Evolutionary conservation across 1,140 invertebrate genomes (phyloP), one percentile per base, ranked within the genome.

Genomic region (Gryon sp.): DNA sequence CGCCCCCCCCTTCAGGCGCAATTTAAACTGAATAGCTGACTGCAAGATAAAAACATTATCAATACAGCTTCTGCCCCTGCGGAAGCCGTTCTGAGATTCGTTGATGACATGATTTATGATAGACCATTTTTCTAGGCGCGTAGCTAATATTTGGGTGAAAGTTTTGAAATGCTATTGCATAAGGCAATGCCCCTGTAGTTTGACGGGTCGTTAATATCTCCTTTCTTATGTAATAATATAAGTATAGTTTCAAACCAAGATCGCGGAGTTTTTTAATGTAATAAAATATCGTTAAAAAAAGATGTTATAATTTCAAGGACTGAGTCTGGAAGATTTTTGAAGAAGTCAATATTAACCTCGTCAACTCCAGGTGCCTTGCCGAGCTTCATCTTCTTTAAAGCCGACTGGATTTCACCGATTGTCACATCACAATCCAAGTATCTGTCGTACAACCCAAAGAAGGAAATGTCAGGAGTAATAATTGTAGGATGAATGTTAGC

Each of bases 161-260:
- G n/a, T 41, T 59, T 62, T 22, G 22, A 11, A 30, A 48, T 36
- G 26, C 50, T 55, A 43, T 22, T 38, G 38, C 30, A 24, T 8
- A 57, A 30, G 4, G 14, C 24, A 24, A 40, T 53, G 26, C 28
- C 24, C 4, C 16, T 38, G 15, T 38, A 38, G 15, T 38, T 38
- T 2, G 36, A 15, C 12, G 36, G 36, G 15, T 38, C 15, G 18
- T 38, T 38, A 6, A 4, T 4, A 38, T 38, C 36, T 12, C 36
- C 36, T 12, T 38, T 38, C 18, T 38, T 38, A 16, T 38, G 36
- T 6, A 38, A 7, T 16, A 38, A 16, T 2, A 16, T 38, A 7
- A 38, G 15, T 1, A 38, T 38, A 16, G 36, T 16, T 15, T 16
- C 15, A 38, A 6, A 38, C 15, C 22, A 32, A 57, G 36, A 26